Percentiles rank a stretch among this genome's conserved stretches.
Evolutionary conservation across 1,140 invertebrate species (phyloP).

Genomic region (Bactericera cockerelli): DNA sequence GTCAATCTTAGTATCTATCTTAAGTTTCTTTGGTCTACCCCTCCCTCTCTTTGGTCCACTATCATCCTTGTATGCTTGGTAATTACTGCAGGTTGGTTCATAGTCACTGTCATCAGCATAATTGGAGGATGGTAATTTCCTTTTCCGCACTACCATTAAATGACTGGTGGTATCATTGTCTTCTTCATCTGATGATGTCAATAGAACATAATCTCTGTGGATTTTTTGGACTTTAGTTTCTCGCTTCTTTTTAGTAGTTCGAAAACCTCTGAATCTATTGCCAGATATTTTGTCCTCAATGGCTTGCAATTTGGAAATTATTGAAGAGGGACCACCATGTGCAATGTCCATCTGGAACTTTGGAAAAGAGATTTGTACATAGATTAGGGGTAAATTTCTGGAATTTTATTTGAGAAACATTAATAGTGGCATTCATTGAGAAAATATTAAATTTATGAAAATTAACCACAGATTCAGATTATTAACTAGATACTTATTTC

Average conservation of each 20-base stretch:
- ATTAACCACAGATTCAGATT: too few relatives aligned
- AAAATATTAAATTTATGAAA: too few relatives aligned
- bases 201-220: not conserved
- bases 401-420: too few relatives aligned
- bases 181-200: not conserved
- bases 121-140: not conserved
- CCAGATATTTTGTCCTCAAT: constrained; percentile 4
- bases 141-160: too few relatives aligned
- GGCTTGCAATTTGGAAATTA: not conserved
- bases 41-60: too few relatives aligned
- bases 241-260: not conserved
- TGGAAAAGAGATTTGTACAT: too few relatives aligned
- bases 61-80: too few relatives aligned
- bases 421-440: too few relatives aligned
- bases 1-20: not conserved
- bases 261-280: not conserved
- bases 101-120: not conserved
- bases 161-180: too few relatives aligned
- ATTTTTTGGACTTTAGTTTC: not conserved
- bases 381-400: constrained; percentile 32
- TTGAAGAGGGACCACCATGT: not conserved
- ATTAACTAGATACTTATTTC: too few relatives aligned
- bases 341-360: not conserved
- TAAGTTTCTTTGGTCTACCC: constrained; percentile 3
- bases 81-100: too few relatives aligned